Base-by-base conservation (phyloP, 1,140 invertebrate species). In the Drosophila ohnishii region DNA sequence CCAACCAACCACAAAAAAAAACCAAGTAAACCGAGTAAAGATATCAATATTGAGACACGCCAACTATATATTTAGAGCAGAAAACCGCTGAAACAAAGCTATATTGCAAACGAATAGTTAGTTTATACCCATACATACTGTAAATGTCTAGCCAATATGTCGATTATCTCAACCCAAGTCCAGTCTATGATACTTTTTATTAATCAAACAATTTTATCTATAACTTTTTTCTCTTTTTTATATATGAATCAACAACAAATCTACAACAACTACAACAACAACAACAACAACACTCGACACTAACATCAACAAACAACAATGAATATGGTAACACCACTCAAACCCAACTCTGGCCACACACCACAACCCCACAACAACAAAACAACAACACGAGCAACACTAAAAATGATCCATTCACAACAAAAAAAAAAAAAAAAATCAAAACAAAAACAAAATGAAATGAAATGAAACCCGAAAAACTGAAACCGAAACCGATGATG, bases 341-440 rank as follows among this genome's bases (percentile, higher is more conserved):
- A 80, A 74, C 44, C 60, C 22, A 48, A 61, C 70, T 51, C 34
- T 76, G 74, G 71, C 19, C 39, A 70, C 70, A 74, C 67, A 7
- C 48, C 47, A 76, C n/a, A 53, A 51, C 39, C 28, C 48, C 34
- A 75, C 72, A 62, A 62, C 56, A 61, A 75, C 64, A 50, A 73
- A n/a, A n/a, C 70, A 66, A 86, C 63, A 81, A 62, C 80, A 67
- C 82, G 78, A 75, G 65, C 51, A 86, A 86, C 83, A 86, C 83
- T 83, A 87, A 88, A 88, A 88, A 88, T 88, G 84, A 88, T 88
- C 84, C 84, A 88, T 88, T 88, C 80, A 83, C 75, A 34, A 55
- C 48, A 81, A 48, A 50, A 66, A 63, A 76, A 56, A 32, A 32
- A 72, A 58, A 74, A 8, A 6, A 51, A 39, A 19, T 19, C 19